phyloP scores from a whole-genome alignment of 2,888 invertebrate species.

The Caenorhabditis sp. region DNA sequence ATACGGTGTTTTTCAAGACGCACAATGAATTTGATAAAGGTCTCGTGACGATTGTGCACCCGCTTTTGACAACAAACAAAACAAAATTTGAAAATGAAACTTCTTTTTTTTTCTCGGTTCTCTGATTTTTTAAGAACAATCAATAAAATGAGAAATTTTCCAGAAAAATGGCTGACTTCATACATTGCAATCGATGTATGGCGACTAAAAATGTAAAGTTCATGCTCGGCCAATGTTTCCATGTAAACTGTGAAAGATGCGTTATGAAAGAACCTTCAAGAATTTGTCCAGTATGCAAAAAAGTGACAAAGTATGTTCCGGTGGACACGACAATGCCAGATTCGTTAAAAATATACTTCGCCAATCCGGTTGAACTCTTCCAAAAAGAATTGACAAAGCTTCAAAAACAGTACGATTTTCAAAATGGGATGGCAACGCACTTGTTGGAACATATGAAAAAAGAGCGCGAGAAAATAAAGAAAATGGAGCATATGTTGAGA shows the following conservation, averaged over 20 bases:
- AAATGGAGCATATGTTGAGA: background rate
- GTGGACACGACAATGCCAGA: background rate
- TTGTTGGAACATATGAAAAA: background rate
- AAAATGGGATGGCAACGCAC: background rate
- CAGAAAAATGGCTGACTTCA: background rate
- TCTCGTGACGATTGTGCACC: too few species aligned
- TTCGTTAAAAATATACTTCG: background rate
- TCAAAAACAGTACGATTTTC: background rate
- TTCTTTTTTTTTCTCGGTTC: background rate
- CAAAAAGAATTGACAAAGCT: background rate
- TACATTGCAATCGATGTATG: background rate
- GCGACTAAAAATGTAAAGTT: background rate
- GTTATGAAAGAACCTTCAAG: background rate
- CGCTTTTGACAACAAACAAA: too few species aligned
- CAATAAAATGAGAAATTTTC: too few species aligned
- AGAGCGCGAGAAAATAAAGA: background rate
- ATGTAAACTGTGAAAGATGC: background rate
- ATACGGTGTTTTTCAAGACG: too few species aligned
- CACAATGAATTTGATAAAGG: too few species aligned
- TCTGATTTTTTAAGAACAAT: too few species aligned
- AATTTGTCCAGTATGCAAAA: background rate
- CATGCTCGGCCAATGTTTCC: background rate
- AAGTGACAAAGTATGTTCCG: background rate
- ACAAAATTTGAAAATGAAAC: constrained; percentile 5
- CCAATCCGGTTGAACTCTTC: background rate